Evolutionary conservation across 1,140 invertebrate species (phyloP).

Genomic region (Drosophila pallidifrons): DNA sequence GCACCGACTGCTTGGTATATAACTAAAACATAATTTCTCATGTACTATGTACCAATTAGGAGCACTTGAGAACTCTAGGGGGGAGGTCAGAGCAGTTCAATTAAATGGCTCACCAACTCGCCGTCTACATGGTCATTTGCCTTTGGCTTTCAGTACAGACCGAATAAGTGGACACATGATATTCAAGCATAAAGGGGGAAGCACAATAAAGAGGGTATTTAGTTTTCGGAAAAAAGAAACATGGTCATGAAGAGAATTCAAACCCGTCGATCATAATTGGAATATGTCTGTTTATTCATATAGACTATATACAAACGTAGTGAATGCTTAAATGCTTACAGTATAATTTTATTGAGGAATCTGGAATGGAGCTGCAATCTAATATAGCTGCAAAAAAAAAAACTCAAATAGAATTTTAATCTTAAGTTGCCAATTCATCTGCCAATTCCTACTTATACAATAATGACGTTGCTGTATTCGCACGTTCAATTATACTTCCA

Average conservation of each 20-base stretch:
- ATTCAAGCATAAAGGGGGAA: constrained; percentile 3
- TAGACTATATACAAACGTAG: too few species aligned
- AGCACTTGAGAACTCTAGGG: constrained; percentile 58
- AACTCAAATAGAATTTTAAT: constrained; percentile 1
- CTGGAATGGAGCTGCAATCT: too few species aligned
- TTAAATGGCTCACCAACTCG: constrained; percentile 56
- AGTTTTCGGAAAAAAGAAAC: constrained; percentile 21
- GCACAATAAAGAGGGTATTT: constrained; percentile 1
- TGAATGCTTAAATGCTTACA: too few species aligned
- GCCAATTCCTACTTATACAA: background rate
- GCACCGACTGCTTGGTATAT: background rate
- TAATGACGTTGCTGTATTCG: constrained; percentile 31
- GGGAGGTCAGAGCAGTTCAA: constrained; percentile 70
- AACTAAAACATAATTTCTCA: background rate
- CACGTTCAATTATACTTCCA: constrained; percentile 12
- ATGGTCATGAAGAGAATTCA: constrained; percentile 18
- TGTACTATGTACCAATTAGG: constrained; percentile 52
- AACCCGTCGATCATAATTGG: constrained; percentile 28
- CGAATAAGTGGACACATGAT: too few species aligned
- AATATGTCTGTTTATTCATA: constrained; percentile 18
- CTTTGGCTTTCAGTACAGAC: constrained; percentile 23
- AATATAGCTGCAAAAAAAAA: too few species aligned
- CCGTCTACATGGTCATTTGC: constrained; percentile 43
- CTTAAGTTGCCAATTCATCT: constrained; percentile 16
- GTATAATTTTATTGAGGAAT: too few species aligned